Conservation (phyloP, 2,797 vertebrate genomes). For the Benthosema pterotum region DNA sequence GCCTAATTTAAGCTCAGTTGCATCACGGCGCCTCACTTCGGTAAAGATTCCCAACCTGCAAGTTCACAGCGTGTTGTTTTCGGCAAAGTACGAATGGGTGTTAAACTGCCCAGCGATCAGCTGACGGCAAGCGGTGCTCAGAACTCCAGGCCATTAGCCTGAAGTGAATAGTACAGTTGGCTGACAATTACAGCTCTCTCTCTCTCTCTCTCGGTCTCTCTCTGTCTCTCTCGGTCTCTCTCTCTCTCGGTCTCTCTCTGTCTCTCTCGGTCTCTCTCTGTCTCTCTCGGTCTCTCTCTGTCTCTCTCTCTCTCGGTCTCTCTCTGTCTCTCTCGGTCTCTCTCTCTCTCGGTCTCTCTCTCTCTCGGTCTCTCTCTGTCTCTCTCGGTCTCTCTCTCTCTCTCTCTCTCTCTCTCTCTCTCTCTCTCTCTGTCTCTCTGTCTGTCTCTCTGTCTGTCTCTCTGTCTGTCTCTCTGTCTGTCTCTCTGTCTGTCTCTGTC, state of each 20-base stretch:
- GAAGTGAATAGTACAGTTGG: constrained; percentile 41
- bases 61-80: too few relatives aligned
- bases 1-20: too few relatives aligned
- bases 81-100: too few relatives aligned
- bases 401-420: too few relatives aligned
- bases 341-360: constrained; percentile 44
- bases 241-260: constrained; percentile 46
- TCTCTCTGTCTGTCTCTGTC: constrained; percentile 46
- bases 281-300: constrained; percentile 47
- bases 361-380: constrained; percentile 43
- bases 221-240: constrained; percentile 36
- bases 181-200: constrained; percentile 38
- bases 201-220: constrained; percentile 43
- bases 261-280: constrained; percentile 45
- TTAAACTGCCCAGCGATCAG: constrained; percentile 21
- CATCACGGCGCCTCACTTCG: too few relatives aligned
- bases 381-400: too few relatives aligned
- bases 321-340: constrained; percentile 39
- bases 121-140: constrained; percentile 15
- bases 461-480: too few relatives aligned
- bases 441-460: too few relatives aligned
- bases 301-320: constrained; percentile 43
- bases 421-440: constrained; percentile 45
- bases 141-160: constrained; percentile 32
- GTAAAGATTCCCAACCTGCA: too few relatives aligned